A percentile compares a stretch with the other conserved stretches of the same genome.
Evolutionary conservation across 2,113 vertebrate genomes (phyloP).

Genomic region (Ivindomyrus marchei): DNA sequence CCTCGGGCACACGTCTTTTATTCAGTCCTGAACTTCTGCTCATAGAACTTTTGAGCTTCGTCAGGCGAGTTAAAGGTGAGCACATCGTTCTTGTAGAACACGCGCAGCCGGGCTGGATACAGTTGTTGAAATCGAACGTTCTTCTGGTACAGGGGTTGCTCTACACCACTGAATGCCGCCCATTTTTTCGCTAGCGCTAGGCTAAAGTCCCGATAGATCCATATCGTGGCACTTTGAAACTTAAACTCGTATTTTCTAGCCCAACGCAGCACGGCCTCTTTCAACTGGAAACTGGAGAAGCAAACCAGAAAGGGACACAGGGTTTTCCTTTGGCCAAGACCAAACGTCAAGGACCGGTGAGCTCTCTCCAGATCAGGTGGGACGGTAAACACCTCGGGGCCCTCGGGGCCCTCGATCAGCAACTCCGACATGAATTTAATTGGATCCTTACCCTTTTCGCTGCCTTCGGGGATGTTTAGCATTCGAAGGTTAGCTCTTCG

Average conservation of each 20-base stretch:
- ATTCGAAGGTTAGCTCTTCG: no score
- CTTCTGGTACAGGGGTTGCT: neutral
- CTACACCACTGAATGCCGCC: neutral
- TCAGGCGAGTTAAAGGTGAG: neutral
- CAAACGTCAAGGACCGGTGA: no score
- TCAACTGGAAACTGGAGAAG: no score
- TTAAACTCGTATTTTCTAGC: neutral
- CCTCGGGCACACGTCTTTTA: no score
- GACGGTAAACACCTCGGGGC: no score
- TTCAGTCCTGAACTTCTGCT: no score
- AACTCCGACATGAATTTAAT: neutral
- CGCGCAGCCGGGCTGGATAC: neutral
- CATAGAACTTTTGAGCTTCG: no score
- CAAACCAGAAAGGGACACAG: no score
- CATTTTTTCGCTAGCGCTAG: neutral
- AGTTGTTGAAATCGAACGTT: neutral
- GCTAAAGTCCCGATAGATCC: neutral
- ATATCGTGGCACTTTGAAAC: neutral
- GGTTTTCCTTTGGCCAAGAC: no score
- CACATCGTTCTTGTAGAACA: neutral
- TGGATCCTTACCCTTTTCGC: neutral
- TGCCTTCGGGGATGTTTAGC: neutral
- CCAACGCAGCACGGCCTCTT: no score
- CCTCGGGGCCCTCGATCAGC: no score
- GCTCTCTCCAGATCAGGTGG: no score